Conservation (phyloP, 2,797 vertebrate species). For the Coreius guichenoti region DNA sequence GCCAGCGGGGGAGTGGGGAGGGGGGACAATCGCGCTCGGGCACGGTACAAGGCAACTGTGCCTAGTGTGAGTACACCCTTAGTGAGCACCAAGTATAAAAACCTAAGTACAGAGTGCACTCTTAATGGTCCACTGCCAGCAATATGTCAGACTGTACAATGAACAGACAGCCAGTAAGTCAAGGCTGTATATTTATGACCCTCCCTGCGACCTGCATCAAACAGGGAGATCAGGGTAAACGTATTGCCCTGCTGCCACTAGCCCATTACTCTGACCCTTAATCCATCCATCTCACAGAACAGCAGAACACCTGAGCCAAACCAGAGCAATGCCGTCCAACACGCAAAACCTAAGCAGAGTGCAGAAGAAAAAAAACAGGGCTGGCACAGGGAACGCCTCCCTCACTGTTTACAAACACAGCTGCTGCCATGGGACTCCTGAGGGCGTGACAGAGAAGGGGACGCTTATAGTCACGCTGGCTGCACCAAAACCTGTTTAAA, state of each 20-base stretch:
- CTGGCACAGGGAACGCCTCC: conserved; percentile 44
- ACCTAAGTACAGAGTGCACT: neutral
- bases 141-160: conserved; percentile 2
- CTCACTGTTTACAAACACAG: conserved; percentile 59
- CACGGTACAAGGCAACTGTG: no score
- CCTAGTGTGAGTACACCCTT: no score
- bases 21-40: no score
- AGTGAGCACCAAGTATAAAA: neutral
- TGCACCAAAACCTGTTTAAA: conserved; percentile 2
- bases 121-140: conserved; percentile 12
- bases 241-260: conserved; percentile 31
- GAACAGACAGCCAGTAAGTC: conserved; percentile 15
- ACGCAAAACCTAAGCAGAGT: conserved; percentile 13
- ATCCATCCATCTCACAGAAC: conserved; percentile 46
- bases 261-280: conserved; percentile 40
- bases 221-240: conserved; percentile 45
- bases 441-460: conserved; percentile 6
- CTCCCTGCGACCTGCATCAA: conserved; percentile 45
- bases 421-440: conserved; percentile 39
- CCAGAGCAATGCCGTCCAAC: conserved; percentile 2
- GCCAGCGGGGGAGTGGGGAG: no score
- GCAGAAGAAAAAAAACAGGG: neutral
- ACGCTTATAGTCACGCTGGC: conserved; percentile 2
- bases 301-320: conserved; percentile 41
- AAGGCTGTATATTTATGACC: conserved; percentile 39